phyloP scores from a whole-genome alignment of 1,140 invertebrate genomes.

The Drosophila nigromelanica region DNA sequence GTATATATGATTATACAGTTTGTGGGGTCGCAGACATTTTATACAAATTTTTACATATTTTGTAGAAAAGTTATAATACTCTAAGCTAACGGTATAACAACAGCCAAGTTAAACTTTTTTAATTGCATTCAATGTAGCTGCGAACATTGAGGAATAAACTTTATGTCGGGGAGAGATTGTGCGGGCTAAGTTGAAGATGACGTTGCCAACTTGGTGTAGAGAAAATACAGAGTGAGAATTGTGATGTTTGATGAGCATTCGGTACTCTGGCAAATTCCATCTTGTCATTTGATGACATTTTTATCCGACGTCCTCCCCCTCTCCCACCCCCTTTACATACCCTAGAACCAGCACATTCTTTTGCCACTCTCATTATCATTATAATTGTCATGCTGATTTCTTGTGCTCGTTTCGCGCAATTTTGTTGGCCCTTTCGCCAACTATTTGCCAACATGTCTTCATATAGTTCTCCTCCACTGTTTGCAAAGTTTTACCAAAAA shows the following conservation, averaged over 20 bases:
- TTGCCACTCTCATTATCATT: constrained; percentile 71
- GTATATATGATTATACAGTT: not conserved
- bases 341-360: constrained; percentile 18
- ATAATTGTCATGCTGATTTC: constrained; percentile 81
- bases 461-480: constrained; percentile 51
- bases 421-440: constrained; percentile 30
- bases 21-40: not conserved
- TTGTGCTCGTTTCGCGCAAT: constrained; percentile 35
- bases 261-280: constrained; percentile 46
- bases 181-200: not conserved
- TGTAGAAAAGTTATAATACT: not conserved
- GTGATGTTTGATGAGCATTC: constrained; percentile 10
- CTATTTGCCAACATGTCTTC: constrained; percentile 67
- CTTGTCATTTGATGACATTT: constrained; percentile 80
- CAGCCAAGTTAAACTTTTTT: constrained; percentile 65
- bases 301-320: constrained; percentile 55
- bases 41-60: not conserved
- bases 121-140: constrained; percentile 81
- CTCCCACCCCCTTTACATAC: not conserved
- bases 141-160: constrained; percentile 50
- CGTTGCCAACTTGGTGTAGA: constrained; percentile 5
- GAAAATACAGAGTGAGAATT: not conserved
- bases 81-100: constrained; percentile 4
- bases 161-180: not conserved
- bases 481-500: constrained; percentile 36